Evolutionary conservation across 2,888 invertebrate genomes (phyloP), one percentile per base, ranked within the genome.

Genomic region (Eilema griseolum): DNA sequence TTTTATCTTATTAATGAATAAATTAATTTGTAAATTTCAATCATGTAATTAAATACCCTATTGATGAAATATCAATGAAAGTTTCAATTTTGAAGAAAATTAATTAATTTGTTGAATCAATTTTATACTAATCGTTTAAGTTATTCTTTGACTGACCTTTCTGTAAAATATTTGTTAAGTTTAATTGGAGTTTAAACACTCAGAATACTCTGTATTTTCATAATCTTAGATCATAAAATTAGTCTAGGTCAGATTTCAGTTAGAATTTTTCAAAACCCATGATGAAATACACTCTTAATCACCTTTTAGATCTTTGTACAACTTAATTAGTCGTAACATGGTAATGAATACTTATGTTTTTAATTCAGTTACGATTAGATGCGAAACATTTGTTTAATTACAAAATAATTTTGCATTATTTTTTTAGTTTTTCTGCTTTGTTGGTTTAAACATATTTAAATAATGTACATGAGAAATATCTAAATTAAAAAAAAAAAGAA

Each of bases 171-270:
- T 66, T 52, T 66, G 24, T 61, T 24, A 75, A 79, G 23, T 76
- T 70, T 72, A 68, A 71, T 79, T 70, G 69, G 41, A 79, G 63
- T 81, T 81, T 72, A 24, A 75, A 69, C 69, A 37, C 52, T 65
- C 23, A 52, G 20, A 31, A 72, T 72, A 75, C 68, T 69, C n/a
- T 16, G 3, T 33, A 33, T 2, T 33, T 14, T 23, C 31, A 61
- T 8, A 61, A 11, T 12, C 10, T 61, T 33, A 33, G 14, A 23
- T 23, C 5, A 23, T 33, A 12, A 61, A 31, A n/a, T 61, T 33
- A n/a, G 23, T 20, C 10, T 52, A 10, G n/a, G 10, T n/a, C 20
- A 46, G 41, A 46, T 46, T 46, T 46, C 46, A 46, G 46, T 16
- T 2, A 46, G 16, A 46, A 46, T 7, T 20, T 46, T 46, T 41